These are phyloP conservation scores for Poecilobothrus nobilitatus DNA, from an alignment of 2,888 invertebrate genomes.

Conservation along the genomic window DNA sequence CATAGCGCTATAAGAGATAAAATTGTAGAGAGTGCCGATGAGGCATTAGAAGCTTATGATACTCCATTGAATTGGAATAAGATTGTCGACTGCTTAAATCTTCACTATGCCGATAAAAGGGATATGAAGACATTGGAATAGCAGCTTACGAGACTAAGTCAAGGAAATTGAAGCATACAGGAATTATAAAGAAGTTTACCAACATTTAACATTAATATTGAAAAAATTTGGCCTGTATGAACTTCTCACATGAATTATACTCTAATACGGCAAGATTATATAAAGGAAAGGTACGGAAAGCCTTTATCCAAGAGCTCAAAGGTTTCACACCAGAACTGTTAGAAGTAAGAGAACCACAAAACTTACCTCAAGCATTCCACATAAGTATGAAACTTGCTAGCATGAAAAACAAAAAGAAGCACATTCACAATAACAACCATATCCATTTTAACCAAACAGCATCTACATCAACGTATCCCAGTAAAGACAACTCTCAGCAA, in stretches of 20 bases:
- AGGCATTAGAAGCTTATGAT: conserved; percentile 15
- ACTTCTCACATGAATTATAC: conserved; percentile 13
- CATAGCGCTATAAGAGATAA: conserved; percentile 16
- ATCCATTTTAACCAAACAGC: background rate
- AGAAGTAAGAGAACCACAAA: conserved; percentile 23
- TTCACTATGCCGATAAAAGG: too few relatives aligned
- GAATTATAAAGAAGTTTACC: conserved; percentile 14
- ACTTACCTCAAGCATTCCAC: conserved; percentile 23
- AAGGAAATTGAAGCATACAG: conserved; percentile 15
- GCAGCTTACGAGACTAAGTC: conserved; percentile 20
- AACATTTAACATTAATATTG: too few relatives aligned
- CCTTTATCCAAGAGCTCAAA: conserved; percentile 18
- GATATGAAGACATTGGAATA: conserved; percentile 23
- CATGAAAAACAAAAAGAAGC: background rate
- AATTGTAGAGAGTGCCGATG: conserved; percentile 14
- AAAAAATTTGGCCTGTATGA: conserved; percentile 16
- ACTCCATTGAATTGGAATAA: too few relatives aligned
- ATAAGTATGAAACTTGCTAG: conserved; percentile 18
- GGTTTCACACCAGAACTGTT: conserved; percentile 21
- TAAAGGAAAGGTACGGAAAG: conserved; percentile 16
- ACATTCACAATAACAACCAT: background rate
- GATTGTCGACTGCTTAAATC: too few relatives aligned
- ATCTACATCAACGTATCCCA: background rate
- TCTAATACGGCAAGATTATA: conserved; percentile 12
- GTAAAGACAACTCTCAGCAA: background rate